A percentile compares a stretch with the other conserved stretches of the same genome.
Evolutionary conservation across 2,797 vertebrate genomes (phyloP).

Genomic region (Choloepus didactylus): DNA sequence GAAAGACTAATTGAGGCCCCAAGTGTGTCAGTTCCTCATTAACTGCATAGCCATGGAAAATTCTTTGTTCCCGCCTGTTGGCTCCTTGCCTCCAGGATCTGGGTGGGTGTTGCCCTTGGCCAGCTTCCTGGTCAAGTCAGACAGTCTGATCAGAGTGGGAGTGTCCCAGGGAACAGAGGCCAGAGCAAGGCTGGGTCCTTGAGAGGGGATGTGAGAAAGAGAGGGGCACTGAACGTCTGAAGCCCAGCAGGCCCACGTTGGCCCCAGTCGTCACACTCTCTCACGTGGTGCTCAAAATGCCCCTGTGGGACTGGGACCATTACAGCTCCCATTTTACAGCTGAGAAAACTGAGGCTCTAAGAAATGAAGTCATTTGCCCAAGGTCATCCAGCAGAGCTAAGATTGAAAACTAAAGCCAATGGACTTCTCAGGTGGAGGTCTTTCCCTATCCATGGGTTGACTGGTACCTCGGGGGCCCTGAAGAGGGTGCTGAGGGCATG

Average conservation of each 20-base stretch:
- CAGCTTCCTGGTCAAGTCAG: conserved; percentile 79
- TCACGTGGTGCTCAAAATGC: too few species aligned
- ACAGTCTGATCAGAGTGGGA: conserved; percentile 15
- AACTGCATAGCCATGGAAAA: conserved; percentile 71
- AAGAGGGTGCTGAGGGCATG: not conserved
- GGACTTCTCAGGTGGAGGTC: not conserved
- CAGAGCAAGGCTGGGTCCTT: conserved; percentile 2
- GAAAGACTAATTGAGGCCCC: conserved; percentile 69
- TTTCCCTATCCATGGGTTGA: not conserved
- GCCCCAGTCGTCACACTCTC: accelerated
- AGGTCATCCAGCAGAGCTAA: not conserved
- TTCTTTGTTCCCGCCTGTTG: conserved; percentile 78
- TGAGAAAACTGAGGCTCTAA: conserved; percentile 11
- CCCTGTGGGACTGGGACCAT: not conserved
- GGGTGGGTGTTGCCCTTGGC: conserved; percentile 79
- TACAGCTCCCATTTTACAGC: not conserved
- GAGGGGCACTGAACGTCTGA: not conserved
- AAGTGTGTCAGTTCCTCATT: conserved; percentile 75
- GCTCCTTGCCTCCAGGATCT: conserved; percentile 83
- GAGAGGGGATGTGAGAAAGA: not conserved
- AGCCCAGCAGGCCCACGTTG: accelerated
- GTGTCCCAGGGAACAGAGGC: conserved; percentile 41
- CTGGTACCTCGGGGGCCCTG: not conserved
- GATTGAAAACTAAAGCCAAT: not conserved
- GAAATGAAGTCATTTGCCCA: not conserved